Evolutionary conservation across 2,888 invertebrate genomes (phyloP), one percentile per base, ranked within the genome.

Genomic region (Apotomis betuletana): DNA sequence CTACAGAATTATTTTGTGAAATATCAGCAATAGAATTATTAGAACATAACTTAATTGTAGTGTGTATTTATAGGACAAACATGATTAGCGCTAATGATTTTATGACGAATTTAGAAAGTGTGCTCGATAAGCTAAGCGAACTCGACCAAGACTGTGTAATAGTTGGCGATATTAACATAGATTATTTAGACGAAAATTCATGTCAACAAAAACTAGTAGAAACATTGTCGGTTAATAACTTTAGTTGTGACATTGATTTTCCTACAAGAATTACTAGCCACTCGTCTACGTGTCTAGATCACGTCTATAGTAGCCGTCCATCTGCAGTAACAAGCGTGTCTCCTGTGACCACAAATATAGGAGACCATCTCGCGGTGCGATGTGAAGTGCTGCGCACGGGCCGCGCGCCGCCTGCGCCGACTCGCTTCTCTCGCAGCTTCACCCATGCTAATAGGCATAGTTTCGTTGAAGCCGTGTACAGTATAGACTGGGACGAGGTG

Each of bases 51-150:
- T 15, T 60, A 15, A 15, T 46, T 10, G 41, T 60, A 46, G 15
- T 60, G 4, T 60, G 60, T 60, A 46, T 60, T 3, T 60, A 60
- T 46, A 60, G 46, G 46, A 60, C 46, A 15, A 63, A 52, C 51
- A 12, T 52, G 38, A 52, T 12, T 52, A 63, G 52, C 12, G 36
- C 62, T 12, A 6, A 38, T 36, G 62, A 63, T 63, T 63, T 63
- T 52, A 12, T 63, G 3, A 12, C 38, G 2, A 9, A 13, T 6
- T 8, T 60, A 15, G 60, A 60, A 60, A n/a, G 60, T 10, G 44
- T 60, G 46, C 60, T 60, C 44, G 12, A 60, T 13, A 60, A 60
- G 60, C 8, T 44, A 8, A 46, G 46, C 15, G 46, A 60, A 46
- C 9, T 46, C 3, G 46, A 60, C 10, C 15, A 15, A 27, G 46